Base-by-base conservation (phyloP, 1,140 invertebrate species). In the Dysdera silvatica region DNA sequence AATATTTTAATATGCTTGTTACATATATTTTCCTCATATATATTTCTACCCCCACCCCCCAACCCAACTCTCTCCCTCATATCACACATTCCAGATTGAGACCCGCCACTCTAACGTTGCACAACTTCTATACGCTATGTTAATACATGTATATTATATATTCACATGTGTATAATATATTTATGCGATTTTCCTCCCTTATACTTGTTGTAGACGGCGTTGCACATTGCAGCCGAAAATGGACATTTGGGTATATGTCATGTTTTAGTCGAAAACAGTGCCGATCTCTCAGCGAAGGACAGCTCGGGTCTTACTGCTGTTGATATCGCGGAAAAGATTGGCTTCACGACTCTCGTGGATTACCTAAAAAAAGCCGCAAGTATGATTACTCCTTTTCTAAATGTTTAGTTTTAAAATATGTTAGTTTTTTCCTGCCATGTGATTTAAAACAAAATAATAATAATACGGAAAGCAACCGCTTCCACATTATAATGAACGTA, bases 181-280 rank as follows among this genome's bases (percentile, higher is more conserved):
- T 61, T 18, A 7, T 62, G 29, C 67, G 5, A 72, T 70, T 67
- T 75, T n/a, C n/a, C n/a, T n/a, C n/a, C n/a, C n/a, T n/a, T n/a
- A n/a, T n/a, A n/a, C n/a, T n/a, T n/a, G 26, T 76, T 75, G 16
- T 76, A 91, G 79, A 90, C 88, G 24, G 81, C 89, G 2, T 74
- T 94, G 3, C 89, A 93, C 76, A 78, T 91, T 18, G 85, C 87
- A 59, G 83, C 87, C 4, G 88, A 91, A 71, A 83, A 87, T 73
- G 89, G 89, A 1, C 84, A 89, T 72, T 75, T 78, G 6, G 80
- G 80, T 29, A 91, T 90, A 72, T 80, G 90, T 1, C 76, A 80
- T 33, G 76, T 82, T 16, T 75, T 94, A 2, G 70, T 91, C 24
- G 77, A 82, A 60, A 80, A 84, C 57, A 84, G 85, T 47, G 87